Evolutionary conservation across 2,113 vertebrate species (phyloP).

Genomic region (Vulpes vulpes): DNA sequence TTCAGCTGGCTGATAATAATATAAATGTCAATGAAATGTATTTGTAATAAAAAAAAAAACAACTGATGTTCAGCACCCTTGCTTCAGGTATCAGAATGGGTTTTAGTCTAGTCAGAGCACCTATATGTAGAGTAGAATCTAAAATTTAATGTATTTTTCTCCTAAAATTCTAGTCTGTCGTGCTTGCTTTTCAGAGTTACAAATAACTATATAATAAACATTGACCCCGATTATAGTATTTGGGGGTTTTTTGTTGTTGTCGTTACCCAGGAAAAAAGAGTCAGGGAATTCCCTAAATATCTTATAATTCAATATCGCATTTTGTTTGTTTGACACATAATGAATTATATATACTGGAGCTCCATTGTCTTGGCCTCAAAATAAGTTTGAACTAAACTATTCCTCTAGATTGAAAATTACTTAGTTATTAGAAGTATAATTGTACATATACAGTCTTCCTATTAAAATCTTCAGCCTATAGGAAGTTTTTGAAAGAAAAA

Average conservation of each 20-base stretch:
- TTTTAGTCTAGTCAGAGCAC: not conserved
- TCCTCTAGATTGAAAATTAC: not conserved
- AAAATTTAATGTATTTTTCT: not conserved
- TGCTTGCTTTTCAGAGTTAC: not conserved
- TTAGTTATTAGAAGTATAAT: not conserved
- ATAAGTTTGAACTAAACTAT: not conserved
- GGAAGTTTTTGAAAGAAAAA: slow-evolving; percentile 15
- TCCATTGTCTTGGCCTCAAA: not conserved
- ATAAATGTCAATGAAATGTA: not conserved
- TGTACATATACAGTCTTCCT: not conserved
- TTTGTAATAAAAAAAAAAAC: not conserved
- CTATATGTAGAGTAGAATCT: not conserved
- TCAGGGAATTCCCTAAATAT: not conserved
- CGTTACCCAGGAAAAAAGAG: not conserved
- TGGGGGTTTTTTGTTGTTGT: not conserved
- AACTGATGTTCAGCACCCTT: too few relatives aligned
- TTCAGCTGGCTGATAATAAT: not conserved
- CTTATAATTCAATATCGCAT: not conserved
- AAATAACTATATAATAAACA: not conserved
- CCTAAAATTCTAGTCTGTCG: not conserved
- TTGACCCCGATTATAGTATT: not conserved
- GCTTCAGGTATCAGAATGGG: not conserved
- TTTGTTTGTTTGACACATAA: not conserved
- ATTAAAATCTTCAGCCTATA: not conserved
- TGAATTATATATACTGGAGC: not conserved